These are phyloP conservation scores for Sphaerodactylus townsendi DNA, from an alignment of 2,113 vertebrate species.

Conservation along the genomic window DNA sequence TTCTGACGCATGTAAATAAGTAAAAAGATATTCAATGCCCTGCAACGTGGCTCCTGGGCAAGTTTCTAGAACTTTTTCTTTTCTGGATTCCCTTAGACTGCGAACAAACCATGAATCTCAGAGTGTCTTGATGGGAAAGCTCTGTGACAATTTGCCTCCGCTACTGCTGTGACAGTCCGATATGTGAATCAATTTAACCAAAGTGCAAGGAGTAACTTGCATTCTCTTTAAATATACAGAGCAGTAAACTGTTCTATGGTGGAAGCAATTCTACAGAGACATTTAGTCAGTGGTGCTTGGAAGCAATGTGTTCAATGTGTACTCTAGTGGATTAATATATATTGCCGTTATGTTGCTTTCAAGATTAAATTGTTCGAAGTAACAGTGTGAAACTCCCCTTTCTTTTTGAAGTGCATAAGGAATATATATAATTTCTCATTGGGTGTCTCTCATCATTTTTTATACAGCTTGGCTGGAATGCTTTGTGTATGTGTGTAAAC, in stretches of 20 bases:
- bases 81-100: not conserved
- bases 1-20: not conserved
- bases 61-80: not conserved
- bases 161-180: conserved; percentile 28
- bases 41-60: no score
- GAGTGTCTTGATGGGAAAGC: not conserved
- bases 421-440: not conserved
- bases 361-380: conserved; percentile 18
- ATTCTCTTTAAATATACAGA: conserved; percentile 53
- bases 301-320: conserved; percentile 41
- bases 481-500: conserved; percentile 32
- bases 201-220: conserved; percentile 42
- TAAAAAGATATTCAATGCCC: not conserved
- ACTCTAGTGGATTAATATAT: conserved; percentile 41
- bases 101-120: not conserved
- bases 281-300: conserved; percentile 50
- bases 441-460: conserved; percentile 30
- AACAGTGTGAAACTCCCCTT: not conserved
- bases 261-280: conserved; percentile 49
- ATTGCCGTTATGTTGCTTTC: conserved; percentile 33
- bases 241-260: conserved; percentile 40
- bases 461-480: conserved; percentile 8
- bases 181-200: conserved; percentile 40
- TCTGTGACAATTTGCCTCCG: not conserved
- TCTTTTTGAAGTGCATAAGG: conserved; percentile 33